A percentile compares a stretch with the other conserved stretches of the same genome.
Conservation (phyloP, 2,888 invertebrate species). For the Stenolophus ochropezus region DNA sequence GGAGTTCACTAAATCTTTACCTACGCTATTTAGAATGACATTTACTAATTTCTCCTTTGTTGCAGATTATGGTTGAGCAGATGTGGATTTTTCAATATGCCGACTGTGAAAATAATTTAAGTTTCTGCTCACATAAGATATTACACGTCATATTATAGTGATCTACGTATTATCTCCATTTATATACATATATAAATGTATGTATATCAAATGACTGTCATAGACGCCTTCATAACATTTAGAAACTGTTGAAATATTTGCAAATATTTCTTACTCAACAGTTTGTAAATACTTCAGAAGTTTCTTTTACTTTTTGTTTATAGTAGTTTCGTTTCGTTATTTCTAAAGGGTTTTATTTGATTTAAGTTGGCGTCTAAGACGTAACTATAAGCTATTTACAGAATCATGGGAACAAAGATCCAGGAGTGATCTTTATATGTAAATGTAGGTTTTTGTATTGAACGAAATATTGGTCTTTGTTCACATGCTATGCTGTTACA, state of each 20-base stretch:
- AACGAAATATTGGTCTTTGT: conserved; percentile 25
- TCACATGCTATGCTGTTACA: background rate
- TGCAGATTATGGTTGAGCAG: conserved; percentile 83
- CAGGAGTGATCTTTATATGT: background rate
- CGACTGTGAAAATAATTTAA: conserved; percentile 72
- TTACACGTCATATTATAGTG: conserved; percentile 44
- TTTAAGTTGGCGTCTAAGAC: conserved; percentile 37
- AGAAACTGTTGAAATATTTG: background rate
- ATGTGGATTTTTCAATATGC: conserved; percentile 70
- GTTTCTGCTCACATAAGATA: conserved; percentile 52
- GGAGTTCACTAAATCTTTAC: background rate
- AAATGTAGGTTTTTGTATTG: conserved; percentile 44
- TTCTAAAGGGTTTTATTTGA: conserved; percentile 38
- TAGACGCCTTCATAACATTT: conserved; percentile 32
- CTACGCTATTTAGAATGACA: background rate
- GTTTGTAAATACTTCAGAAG: conserved; percentile 8
- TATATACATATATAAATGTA: conserved; percentile 41
- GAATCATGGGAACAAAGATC: conserved; percentile 17
- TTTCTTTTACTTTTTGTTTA: conserved; percentile 16
- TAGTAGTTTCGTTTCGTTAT: conserved; percentile 1
- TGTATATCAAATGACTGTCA: conserved; percentile 30
- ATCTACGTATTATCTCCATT: conserved; percentile 44
- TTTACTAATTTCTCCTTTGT: background rate
- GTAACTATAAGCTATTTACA: conserved; percentile 22
- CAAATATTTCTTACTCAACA: background rate